Percentiles rank a stretch among this genome's conserved stretches.
Conservation (phyloP, 2,888 invertebrate species). For the Diplolepis rosae region DNA sequence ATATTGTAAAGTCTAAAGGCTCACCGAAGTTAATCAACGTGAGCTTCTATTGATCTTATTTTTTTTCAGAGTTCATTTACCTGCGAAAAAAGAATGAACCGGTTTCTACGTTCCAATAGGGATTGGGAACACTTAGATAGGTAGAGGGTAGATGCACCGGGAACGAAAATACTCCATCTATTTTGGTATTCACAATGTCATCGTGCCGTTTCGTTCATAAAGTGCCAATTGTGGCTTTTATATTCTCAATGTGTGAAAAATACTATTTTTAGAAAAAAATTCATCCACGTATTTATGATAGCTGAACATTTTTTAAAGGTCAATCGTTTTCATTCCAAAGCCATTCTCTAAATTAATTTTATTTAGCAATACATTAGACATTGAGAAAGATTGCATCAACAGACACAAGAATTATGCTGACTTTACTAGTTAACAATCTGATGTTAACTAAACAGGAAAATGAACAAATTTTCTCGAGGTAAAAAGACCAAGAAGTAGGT, state of each 20-base stretch:
- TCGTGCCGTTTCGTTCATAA: constrained; percentile 35
- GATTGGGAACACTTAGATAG: constrained; percentile 2
- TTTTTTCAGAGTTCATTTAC: constrained; percentile 1
- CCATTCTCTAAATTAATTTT: too few relatives aligned
- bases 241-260: background rate
- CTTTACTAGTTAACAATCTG: background rate
- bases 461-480: background rate
- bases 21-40: background rate
- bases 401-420: too few relatives aligned
- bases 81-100: background rate
- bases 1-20: background rate
- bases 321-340: too few relatives aligned
- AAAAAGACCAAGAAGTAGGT: too few relatives aligned
- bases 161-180: constrained; percentile 48
- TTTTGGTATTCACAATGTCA: constrained; percentile 55
- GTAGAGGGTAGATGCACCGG: constrained; percentile 40
- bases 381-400: too few relatives aligned
- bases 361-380: too few relatives aligned
- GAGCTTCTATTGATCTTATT: background rate
- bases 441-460: background rate
- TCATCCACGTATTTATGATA: too few relatives aligned
- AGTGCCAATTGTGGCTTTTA: background rate
- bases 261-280: background rate
- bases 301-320: too few relatives aligned
- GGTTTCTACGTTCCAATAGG: background rate